phyloP scores from a whole-genome alignment of 2,797 vertebrate species.

The Pipistrellus nathusii region DNA sequence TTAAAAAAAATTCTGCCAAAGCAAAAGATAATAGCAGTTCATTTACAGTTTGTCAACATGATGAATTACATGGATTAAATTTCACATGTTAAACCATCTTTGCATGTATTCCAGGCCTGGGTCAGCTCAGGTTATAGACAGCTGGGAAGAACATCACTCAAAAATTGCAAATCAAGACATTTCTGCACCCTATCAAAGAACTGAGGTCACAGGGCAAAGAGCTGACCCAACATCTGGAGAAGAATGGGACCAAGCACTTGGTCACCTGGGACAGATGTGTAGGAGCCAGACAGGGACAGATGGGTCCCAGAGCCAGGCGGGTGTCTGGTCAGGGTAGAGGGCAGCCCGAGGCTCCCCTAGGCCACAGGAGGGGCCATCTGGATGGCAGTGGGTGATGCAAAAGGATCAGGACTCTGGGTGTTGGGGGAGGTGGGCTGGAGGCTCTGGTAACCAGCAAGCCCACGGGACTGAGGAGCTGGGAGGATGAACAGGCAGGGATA shows the following conservation, averaged over 20 bases:
- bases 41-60: neutral
- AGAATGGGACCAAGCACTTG: neutral
- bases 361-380: neutral
- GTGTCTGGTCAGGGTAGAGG: neutral
- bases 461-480: no score
- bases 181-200: neutral
- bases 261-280: neutral
- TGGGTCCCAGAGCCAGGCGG: neutral
- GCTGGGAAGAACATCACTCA: neutral
- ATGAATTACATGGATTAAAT: neutral
- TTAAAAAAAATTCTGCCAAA: no score
- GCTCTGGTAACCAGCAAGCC: neutral
- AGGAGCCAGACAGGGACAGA: neutral
- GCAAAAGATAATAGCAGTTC: no score
- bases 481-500: no score
- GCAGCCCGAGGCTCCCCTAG: neutral
- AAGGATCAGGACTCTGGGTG: no score
- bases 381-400: no score
- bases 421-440: neutral
- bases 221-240: neutral
- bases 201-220: neutral
- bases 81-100: neutral
- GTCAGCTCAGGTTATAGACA: neutral
- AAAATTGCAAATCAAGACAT: neutral
- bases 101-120: neutral